Base-by-base conservation (phyloP, 2,888 invertebrate genomes). In the Slavum lentiscoides region DNA sequence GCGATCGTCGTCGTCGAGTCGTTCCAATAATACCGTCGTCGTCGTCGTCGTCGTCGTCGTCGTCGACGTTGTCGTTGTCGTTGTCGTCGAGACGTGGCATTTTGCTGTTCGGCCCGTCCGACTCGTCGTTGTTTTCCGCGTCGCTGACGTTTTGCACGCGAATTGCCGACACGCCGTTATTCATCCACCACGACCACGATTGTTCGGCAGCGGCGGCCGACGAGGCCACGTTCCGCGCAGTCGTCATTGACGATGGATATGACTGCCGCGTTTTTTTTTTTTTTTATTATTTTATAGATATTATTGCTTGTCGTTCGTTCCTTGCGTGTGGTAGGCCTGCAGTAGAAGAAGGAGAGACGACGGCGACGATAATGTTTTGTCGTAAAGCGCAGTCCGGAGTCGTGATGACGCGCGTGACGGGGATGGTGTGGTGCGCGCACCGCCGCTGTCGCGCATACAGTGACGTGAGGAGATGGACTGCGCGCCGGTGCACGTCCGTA, bases 101-200 rank as follows among this genome's bases (percentile, higher is more conserved):
- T 43, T n/a, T 59, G 43, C 21, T 67, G 67, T 43, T 68, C 68
- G 5, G 67, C 5, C 43, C 75, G 49, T 13, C 43, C 59, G 15
- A 75, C 4, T 59, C 75, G 68, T 30, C 30, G 30, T 30, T 4
- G 30, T 76, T 59, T 21, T 76, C 58, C 58, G 19, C 8, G 4
- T 11, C 43, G 67, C n/a, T n/a, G 2, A 67, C 21, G 59, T 75
- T 75, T 15, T 19, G 67, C 58, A 75, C 43, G 0, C 75, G 58
- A 39, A 75, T 43, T 11, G 75, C 58, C 23, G 67, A 58, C 58
- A 58, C 67, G 3, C 55, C 75, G 11, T 58, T 75, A 43, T 67
- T 75, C 75, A 58, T 67, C 75, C 75, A 75, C 75, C 67, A 75
- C 23, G 67, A 67, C 75, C 75, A 75, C 67, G 75, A 75, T 17